Conservation (phyloP, 53 echinoderm and acorn worm species). For the Antedon mediterranea region DNA sequence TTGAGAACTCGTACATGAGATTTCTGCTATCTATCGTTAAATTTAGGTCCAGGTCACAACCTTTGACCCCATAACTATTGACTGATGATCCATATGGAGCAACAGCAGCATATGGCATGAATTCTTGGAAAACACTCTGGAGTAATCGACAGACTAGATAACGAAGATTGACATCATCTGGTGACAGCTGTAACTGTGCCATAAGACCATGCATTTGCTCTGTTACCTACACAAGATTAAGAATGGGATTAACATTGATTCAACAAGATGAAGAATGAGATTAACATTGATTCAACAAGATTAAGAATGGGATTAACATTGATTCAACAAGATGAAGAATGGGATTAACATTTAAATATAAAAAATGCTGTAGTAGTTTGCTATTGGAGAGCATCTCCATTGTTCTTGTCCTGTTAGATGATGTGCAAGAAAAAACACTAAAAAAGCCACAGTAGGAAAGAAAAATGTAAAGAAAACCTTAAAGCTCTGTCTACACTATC, state of each 20-base stretch:
- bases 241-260: too few species aligned
- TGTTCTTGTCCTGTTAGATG: too few species aligned
- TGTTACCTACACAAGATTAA: constrained; percentile 26
- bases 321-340: too few species aligned
- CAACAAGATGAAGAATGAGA: not conserved
- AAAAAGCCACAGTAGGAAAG: too few species aligned
- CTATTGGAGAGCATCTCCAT: too few species aligned
- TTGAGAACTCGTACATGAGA: constrained; percentile 40
- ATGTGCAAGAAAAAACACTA: too few species aligned
- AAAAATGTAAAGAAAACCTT: too few species aligned
- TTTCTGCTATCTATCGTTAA: constrained; percentile 26
- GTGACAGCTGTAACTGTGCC: constrained; percentile 18
- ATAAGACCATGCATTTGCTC: constrained; percentile 55
- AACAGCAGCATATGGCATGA: constrained; percentile 53
- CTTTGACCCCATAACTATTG: constrained; percentile 67
- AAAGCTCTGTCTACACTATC: too few species aligned
- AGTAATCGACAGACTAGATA: constrained; percentile 70
- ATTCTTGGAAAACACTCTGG: constrained; percentile 63
- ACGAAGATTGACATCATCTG: constrained; percentile 47
- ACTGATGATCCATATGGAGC: constrained; percentile 86
- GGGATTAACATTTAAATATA: too few species aligned
- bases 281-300: too few species aligned
- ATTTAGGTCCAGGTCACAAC: constrained; percentile 78
- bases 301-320: too few species aligned
- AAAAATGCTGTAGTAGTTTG: too few species aligned